Evolutionary conservation across 2,797 vertebrate species (phyloP).

Genomic region (Microctenopoma steveboyesi): DNA sequence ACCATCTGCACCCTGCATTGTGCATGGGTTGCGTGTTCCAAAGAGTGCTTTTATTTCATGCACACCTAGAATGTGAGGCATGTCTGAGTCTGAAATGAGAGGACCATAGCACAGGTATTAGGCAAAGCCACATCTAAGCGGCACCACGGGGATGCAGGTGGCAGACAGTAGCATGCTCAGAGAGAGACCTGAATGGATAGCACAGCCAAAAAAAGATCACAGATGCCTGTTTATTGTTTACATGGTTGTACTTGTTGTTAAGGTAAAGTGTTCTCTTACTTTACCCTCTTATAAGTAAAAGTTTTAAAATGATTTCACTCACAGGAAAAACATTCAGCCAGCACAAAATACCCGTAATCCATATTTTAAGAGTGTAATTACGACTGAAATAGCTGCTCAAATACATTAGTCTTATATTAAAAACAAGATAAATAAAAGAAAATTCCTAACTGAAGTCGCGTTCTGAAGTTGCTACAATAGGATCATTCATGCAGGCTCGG

Average conservation of each 20-base stretch:
- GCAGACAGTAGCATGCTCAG: conserved; percentile 45
- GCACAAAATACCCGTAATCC: not conserved
- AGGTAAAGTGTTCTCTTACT: not conserved
- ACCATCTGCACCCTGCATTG: conserved; percentile 72
- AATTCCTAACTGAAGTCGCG: conserved; percentile 56
- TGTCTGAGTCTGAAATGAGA: conserved; percentile 61
- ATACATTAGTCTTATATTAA: conserved; percentile 37
- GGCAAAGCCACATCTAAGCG: conserved; percentile 76
- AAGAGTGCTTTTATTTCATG: conserved; percentile 69
- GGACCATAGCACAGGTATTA: conserved; percentile 58
- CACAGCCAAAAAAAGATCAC: conserved; percentile 57
- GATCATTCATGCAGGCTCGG: conserved; percentile 63
- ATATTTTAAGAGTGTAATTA: conserved; percentile 20
- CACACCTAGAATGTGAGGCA: conserved; percentile 48
- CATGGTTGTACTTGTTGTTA: conserved; percentile 10
- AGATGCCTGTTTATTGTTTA: conserved; percentile 51
- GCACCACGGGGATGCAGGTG: conserved; percentile 67
- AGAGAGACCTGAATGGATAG: conserved; percentile 54
- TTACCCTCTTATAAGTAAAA: not conserved
- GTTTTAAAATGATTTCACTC: not conserved
- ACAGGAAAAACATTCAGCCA: conserved; percentile 3
- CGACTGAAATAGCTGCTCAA: conserved; percentile 26
- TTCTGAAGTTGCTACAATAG: conserved; percentile 57
- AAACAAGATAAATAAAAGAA: conserved; percentile 44
- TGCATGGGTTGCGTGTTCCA: conserved; percentile 40